These are phyloP conservation scores for Matsumyia berberina DNA, from an alignment of 2,888 invertebrate species.

Conservation along the genomic window DNA sequence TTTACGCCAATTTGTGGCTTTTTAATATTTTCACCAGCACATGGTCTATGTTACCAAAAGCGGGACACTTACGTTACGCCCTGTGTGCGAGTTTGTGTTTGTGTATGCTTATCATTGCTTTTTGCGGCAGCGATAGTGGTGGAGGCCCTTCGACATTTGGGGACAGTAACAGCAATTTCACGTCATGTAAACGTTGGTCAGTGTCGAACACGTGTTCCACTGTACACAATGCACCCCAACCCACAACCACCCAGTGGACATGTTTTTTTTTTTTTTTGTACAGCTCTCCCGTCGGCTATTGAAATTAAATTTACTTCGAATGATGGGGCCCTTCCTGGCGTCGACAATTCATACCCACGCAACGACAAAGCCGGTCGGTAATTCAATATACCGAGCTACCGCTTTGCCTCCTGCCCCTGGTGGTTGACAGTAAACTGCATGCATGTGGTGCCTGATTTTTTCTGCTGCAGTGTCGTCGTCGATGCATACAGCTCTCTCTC, in stretches of 20 bases:
- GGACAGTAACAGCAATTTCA: constrained; percentile 75
- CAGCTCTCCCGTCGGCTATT: constrained; percentile 40
- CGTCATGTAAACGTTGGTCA: constrained; percentile 75
- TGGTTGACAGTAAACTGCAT: constrained; percentile 59
- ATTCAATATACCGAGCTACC: constrained; percentile 51
- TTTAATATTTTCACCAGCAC: constrained; percentile 78
- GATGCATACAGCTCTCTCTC: too few relatives aligned
- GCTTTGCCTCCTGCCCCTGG: constrained; percentile 24
- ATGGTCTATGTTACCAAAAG: constrained; percentile 78
- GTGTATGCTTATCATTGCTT: constrained; percentile 75
- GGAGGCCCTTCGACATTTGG: constrained; percentile 71
- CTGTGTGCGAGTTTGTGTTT: constrained; percentile 39
- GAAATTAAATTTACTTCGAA: constrained; percentile 59
- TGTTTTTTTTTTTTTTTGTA: constrained; percentile 25
- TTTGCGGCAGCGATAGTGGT: constrained; percentile 72
- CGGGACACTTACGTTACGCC: constrained; percentile 78
- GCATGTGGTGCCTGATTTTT: constrained; percentile 61
- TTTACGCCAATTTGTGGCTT: constrained; percentile 82
- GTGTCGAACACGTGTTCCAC: constrained; percentile 72
- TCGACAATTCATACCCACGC: constrained; percentile 43
- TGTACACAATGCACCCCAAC: constrained; percentile 13
- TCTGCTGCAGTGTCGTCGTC: constrained; percentile 54
- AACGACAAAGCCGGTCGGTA: constrained; percentile 59
- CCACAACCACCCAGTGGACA: constrained; percentile 7
- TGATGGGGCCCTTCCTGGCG: constrained; percentile 62